Evolutionary conservation across 1,140 invertebrate genomes (phyloP).

Genomic region (Drosophila guanche): DNA sequence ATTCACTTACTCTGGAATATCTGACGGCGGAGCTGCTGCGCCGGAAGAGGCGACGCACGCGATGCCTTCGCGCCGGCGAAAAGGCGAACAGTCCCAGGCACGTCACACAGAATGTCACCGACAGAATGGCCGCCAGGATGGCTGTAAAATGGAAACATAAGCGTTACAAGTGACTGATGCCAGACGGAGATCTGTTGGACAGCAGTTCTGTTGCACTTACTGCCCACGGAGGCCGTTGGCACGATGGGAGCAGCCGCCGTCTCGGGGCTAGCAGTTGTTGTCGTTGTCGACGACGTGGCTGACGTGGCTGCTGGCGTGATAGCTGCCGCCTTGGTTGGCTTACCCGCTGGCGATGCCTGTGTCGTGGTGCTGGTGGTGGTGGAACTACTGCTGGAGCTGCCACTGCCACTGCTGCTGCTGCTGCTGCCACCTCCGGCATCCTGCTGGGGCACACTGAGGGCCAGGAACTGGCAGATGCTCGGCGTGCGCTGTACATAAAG

Average conservation of each 20-base stretch:
- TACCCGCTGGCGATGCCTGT: constrained; percentile 51
- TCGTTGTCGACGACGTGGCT: constrained; percentile 32
- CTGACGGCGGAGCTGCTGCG: constrained; percentile 66
- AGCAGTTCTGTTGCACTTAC: constrained; percentile 64
- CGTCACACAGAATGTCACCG: constrained; percentile 71
- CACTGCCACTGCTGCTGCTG: constrained; percentile 7
- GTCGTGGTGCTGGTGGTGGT: constrained; percentile 30
- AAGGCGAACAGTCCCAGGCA: constrained; percentile 75
- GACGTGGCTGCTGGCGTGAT: constrained; percentile 17
- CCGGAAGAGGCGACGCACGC: constrained; percentile 67
- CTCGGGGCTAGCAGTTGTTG: constrained; percentile 34
- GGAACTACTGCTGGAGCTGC: constrained; percentile 3
- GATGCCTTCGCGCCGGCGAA: constrained; percentile 74
- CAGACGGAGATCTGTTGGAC: constrained; percentile 13
- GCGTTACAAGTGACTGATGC: constrained; percentile 13
- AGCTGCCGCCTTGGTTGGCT: constrained; percentile 46
- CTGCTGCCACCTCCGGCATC: constrained; percentile 12
- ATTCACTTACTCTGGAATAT: constrained; percentile 68
- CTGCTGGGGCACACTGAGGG: constrained; percentile 44
- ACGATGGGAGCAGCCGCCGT: constrained; percentile 59
- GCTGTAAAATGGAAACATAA: constrained; percentile 43
- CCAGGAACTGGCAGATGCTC: constrained; percentile 76
- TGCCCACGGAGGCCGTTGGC: constrained; percentile 74
- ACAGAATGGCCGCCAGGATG: constrained; percentile 71
- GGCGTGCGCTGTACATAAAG: constrained; percentile 73